Conservation (phyloP, 2,888 invertebrate genomes). For the Cryptus viduatorius region DNA sequence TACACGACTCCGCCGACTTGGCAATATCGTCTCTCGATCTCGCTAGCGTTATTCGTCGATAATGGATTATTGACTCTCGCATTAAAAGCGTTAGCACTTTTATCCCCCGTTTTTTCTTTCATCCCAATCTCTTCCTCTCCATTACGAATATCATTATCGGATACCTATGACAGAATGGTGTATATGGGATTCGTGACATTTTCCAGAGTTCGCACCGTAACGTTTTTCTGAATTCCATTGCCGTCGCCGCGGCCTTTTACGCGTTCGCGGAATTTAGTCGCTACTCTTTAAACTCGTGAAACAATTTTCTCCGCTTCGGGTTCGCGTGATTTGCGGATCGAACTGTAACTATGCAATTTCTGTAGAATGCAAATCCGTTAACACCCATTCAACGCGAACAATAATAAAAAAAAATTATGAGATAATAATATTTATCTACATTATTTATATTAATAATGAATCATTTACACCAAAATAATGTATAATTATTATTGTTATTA, state of each 20-base stretch:
- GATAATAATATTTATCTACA: too few relatives aligned
- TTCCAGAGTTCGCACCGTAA: constrained; percentile 77
- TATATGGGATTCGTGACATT: constrained; percentile 78
- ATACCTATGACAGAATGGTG: constrained; percentile 23
- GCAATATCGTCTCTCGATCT: constrained; percentile 7
- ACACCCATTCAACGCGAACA: too few relatives aligned
- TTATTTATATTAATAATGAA: too few relatives aligned
- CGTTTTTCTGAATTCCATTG: constrained; percentile 76
- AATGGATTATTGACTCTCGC: constrained; percentile 54
- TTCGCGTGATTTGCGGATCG: neutral
- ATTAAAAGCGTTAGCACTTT: constrained; percentile 40
- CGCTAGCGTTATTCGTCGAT: constrained; percentile 22
- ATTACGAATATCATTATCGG: constrained; percentile 41
- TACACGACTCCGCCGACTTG: constrained; percentile 73
- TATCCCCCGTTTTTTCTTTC: constrained; percentile 47
- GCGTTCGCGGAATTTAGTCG: constrained; percentile 62
- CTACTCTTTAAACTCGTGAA: neutral
- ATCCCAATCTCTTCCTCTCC: neutral
- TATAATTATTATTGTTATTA: too few relatives aligned
- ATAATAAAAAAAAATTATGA: too few relatives aligned
- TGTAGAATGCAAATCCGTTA: too few relatives aligned
- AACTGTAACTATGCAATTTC: too few relatives aligned
- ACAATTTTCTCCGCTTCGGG: neutral
- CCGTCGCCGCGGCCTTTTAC: constrained; percentile 78
- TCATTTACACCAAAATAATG: too few relatives aligned